Conservation (phyloP, 2,797 vertebrate species). For the Dendrocincla tyrannina region DNA sequence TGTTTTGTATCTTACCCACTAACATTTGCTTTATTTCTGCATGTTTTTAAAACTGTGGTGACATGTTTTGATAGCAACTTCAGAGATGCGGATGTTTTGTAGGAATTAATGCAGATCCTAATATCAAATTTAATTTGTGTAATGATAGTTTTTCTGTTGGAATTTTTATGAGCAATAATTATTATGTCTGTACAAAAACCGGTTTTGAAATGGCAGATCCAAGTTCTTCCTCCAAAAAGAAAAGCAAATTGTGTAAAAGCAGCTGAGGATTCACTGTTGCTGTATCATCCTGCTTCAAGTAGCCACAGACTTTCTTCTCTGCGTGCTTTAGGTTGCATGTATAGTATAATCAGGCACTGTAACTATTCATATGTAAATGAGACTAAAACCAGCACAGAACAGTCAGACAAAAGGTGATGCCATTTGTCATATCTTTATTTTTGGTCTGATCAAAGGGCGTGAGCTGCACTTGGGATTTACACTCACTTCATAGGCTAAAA, state of each 20-base stretch:
- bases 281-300: not conserved
- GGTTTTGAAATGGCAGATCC: not conserved
- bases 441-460: not conserved
- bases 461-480: not conserved
- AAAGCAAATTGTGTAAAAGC: not conserved
- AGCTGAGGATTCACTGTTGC: not conserved
- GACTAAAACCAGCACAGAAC: not conserved
- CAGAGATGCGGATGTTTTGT: not conserved
- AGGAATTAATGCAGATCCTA: not conserved
- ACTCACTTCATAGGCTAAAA: not conserved
- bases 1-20: not conserved
- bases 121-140: not conserved
- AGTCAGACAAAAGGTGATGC: not conserved
- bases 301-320: not conserved
- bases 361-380: not conserved
- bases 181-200: not conserved
- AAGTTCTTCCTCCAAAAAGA: not conserved
- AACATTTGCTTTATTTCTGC: not conserved
- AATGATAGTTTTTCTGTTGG: not conserved
- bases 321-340: not conserved
- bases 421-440: conserved; percentile 3
- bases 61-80: not conserved
- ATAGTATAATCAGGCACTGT: not conserved
- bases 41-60: not conserved
- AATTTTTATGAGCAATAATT: not conserved